These are phyloP conservation scores for Trichogramma dendrolimi DNA, from an alignment of 2,888 invertebrate genomes.

Conservation along the genomic window DNA sequence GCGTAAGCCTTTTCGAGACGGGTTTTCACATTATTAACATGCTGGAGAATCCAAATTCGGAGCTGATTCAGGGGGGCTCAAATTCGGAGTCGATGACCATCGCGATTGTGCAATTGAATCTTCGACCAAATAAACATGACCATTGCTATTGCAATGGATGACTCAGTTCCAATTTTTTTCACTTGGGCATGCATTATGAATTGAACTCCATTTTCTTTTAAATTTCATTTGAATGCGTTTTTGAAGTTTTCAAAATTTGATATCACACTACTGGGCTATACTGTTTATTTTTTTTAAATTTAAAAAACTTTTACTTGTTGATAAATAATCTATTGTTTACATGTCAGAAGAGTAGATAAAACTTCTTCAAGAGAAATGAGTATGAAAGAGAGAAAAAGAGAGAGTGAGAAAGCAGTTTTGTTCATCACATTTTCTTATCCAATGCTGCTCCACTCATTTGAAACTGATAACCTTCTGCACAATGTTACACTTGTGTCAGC, in stretches of 20 bases:
- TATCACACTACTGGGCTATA: not conserved
- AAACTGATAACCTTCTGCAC: slow-evolving; percentile 27
- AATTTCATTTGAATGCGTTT: too few relatives aligned
- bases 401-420: slow-evolving; percentile 10
- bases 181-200: not conserved
- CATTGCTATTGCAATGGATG: too few relatives aligned
- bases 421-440: slow-evolving; percentile 14
- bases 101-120: too few relatives aligned
- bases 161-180: not conserved
- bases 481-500: slow-evolving; percentile 23
- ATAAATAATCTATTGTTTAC: not conserved
- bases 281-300: not conserved
- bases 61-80: too few relatives aligned
- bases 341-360: not conserved
- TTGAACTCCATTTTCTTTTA: too few relatives aligned
- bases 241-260: not conserved
- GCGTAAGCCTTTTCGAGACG: too few relatives aligned
- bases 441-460: slow-evolving; percentile 21
- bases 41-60: too few relatives aligned
- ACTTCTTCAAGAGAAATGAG: not conserved
- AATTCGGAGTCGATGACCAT: too few relatives aligned
- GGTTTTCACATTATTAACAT: too few relatives aligned
- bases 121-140: too few relatives aligned
- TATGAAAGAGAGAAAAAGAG: slow-evolving; percentile 10
- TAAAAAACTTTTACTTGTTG: not conserved